Percentiles rank a stretch among this genome's conserved stretches.
Conservation (phyloP, 2,113 vertebrate genomes). For the Pseudopipra pipra region DNA sequence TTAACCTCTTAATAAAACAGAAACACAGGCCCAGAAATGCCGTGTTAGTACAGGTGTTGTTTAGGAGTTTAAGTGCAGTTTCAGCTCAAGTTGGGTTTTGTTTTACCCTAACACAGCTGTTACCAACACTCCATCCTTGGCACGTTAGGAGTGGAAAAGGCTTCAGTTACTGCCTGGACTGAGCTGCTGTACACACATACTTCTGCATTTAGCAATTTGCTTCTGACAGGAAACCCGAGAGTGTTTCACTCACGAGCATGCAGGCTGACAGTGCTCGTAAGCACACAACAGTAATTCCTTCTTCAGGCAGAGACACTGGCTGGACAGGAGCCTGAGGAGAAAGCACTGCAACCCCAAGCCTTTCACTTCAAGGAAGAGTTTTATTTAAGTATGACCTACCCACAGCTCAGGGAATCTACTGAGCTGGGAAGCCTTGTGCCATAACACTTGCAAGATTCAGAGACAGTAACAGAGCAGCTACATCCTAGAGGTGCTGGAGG, state of each 20-base stretch:
- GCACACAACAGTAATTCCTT: background rate
- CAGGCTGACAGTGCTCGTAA: background rate
- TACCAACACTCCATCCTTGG: background rate
- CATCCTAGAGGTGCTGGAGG: background rate
- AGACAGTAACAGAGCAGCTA: background rate
- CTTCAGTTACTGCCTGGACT: background rate
- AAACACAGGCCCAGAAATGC: background rate
- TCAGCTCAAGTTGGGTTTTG: background rate
- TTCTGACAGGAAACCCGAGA: background rate
- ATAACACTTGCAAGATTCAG: background rate
- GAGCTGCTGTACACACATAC: background rate
- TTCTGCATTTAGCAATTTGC: background rate
- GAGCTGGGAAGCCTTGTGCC: background rate
- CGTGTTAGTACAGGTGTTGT: background rate
- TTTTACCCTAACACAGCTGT: background rate
- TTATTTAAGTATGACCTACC: background rate
- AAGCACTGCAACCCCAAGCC: background rate
- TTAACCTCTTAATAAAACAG: conserved; percentile 37
- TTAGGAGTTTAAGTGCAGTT: background rate
- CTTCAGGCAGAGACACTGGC: background rate
- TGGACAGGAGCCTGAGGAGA: background rate
- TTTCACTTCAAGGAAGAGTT: background rate
- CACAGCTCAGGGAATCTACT: background rate
- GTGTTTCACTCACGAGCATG: accelerated
- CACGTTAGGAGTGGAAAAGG: background rate